Conservation (phyloP, 2,797 vertebrate genomes). For the Spizella passerina region DNA sequence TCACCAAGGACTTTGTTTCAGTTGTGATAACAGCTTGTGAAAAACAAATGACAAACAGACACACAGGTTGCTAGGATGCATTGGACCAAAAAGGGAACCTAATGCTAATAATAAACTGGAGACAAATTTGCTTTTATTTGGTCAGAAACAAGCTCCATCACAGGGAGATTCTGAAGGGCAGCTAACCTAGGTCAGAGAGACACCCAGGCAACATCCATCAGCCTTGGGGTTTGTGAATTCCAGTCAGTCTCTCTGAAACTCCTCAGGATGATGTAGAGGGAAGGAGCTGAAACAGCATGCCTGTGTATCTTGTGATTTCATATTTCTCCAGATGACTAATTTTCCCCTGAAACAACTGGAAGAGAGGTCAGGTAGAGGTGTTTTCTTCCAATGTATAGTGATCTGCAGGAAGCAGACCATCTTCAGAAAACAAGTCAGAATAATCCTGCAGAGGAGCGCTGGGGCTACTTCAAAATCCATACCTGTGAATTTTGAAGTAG, state of each 20-base stretch:
- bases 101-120: conserved; percentile 70
- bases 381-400: background rate
- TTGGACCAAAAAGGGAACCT: background rate
- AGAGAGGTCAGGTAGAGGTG: background rate
- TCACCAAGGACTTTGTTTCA: conserved; percentile 29
- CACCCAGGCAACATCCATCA: background rate
- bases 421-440: background rate
- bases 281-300: background rate
- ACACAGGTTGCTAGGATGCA: conserved; percentile 73
- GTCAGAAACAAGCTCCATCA: background rate
- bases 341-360: background rate
- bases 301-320: background rate
- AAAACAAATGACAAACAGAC: conserved; percentile 68
- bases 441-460: background rate
- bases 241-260: background rate
- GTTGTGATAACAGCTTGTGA: conserved; percentile 19
- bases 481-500: background rate
- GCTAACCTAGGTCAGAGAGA: background rate
- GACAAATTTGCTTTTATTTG: conserved; percentile 36
- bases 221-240: background rate
- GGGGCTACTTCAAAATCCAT: background rate
- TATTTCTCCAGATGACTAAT: background rate
- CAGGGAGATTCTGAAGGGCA: background rate
- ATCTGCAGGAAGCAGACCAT: background rate
- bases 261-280: background rate